Evolutionary conservation across 1,140 invertebrate species (phyloP), one percentile per base, ranked within the genome.

Genomic region (Drosophila pectinifera): DNA sequence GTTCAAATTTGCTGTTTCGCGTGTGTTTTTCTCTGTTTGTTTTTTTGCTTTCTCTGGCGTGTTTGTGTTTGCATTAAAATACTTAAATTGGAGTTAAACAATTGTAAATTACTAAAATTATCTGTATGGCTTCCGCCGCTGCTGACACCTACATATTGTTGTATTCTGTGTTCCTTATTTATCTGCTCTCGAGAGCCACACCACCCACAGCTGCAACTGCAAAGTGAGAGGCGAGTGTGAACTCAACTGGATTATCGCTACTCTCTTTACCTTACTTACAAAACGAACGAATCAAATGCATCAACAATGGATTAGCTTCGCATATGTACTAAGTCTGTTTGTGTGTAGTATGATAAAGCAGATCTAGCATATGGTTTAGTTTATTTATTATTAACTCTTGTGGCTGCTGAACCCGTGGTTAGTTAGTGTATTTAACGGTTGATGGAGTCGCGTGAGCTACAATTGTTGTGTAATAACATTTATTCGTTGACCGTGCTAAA

Each of bases 401-500:
- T 72, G 61, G 48, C 46, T 77, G 49, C 45, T 75, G 59, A 79
- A 78, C 68, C 55, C 45, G 28, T 73, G 59, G 53, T 49, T 80
- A 57, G 65, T 73, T 85, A 53, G 59, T 73, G 80, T 77, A 58
- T 61, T 62, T 85, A 81, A 79, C 76, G 49, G 42, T 48, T 55
- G 65, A 57, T 80, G 73, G 46, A 57, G 59, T 75, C 42, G 67
- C 42, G 26, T 73, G 39, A 55, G 38, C 72, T 64, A 68, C 58
- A 48, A 61, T 69, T 70, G 46, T 38, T 58, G 54, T 55, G 39
- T 49, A 78, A 88, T 83, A 88, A 89, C 80, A 72, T 70, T 89
- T 86, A 83, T 83, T 88, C 67, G 79, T 88, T 88, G 84, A 83
- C 67, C 24, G 83, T 88, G 83, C 83, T 89, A 77, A 83, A 89